A percentile compares a stretch with the other conserved stretches of the same genome.
These are phyloP conservation scores for Oreonectes daqikongensis DNA, from an alignment of 2,797 vertebrate species.

Conservation along the genomic window DNA sequence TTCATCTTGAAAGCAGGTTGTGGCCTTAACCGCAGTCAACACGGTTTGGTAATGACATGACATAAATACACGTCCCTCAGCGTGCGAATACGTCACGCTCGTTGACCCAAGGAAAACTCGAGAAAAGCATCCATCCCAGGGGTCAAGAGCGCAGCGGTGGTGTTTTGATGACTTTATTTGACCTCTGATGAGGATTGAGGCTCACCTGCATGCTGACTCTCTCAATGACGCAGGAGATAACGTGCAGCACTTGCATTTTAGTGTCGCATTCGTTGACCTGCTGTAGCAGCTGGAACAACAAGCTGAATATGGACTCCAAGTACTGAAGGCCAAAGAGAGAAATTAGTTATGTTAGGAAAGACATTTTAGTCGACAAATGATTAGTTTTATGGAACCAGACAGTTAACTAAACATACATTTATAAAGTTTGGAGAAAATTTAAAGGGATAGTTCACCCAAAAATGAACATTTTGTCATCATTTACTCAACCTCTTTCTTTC, in stretches of 20 bases:
- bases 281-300: slow-evolving; percentile 93
- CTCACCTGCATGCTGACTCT: slow-evolving; percentile 92
- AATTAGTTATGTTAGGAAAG: slow-evolving; percentile 10
- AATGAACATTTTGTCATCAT: too few relatives aligned
- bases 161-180: not conserved
- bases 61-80: not conserved
- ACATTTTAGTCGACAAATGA: not conserved
- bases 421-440: too few relatives aligned
- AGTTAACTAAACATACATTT: too few relatives aligned
- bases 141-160: not conserved
- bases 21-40: not conserved
- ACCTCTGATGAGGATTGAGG: not conserved
- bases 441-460: too few relatives aligned
- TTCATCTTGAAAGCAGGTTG: not conserved
- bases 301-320: slow-evolving; percentile 90
- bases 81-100: not conserved
- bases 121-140: not conserved
- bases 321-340: slow-evolving; percentile 74
- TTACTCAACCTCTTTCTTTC: too few relatives aligned
- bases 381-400: too few relatives aligned
- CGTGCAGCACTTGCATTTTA: slow-evolving; percentile 97
- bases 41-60: not conserved
- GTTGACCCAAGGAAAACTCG: not conserved
- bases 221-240: slow-evolving; percentile 96
- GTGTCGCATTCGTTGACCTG: slow-evolving; percentile 96